Evolutionary conservation across 2,888 invertebrate species (phyloP).

Genomic region (Stomorhina lunata): DNA sequence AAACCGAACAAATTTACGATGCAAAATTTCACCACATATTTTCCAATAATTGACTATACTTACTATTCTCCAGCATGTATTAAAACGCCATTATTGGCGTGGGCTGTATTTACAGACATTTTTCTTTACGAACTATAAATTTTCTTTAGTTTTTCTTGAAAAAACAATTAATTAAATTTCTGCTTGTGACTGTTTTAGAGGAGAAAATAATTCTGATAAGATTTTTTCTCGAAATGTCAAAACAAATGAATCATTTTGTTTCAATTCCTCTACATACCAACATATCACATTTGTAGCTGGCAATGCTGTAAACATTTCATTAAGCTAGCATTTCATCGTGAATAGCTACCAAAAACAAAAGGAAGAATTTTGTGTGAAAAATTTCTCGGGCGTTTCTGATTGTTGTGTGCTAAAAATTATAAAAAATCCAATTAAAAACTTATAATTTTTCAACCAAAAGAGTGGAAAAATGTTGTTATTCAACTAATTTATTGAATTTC

Average conservation of each 20-base stretch:
- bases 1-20: too few species aligned
- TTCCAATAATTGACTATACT: constrained; percentile 79
- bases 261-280: not conserved
- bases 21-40: constrained; percentile 37
- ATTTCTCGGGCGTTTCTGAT: constrained; percentile 42
- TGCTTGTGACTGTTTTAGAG: constrained; percentile 30
- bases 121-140: constrained; percentile 12
- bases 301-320: not conserved
- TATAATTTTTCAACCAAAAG: not conserved
- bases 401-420: not conserved
- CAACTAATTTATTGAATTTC: not conserved
- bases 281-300: not conserved
- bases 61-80: constrained; percentile 98
- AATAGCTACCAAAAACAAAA: not conserved
- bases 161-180: not conserved
- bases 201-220: constrained; percentile 25
- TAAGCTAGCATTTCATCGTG: not conserved
- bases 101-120: constrained; percentile 98
- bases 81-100: constrained; percentile 95
- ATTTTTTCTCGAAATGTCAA: constrained; percentile 60
- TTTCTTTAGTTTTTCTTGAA: not conserved
- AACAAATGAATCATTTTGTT: constrained; percentile 45
- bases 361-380: not conserved
- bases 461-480: not conserved
- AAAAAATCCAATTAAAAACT: not conserved